A percentile compares a stretch with the other conserved stretches of the same genome.
These are phyloP conservation scores for Thaumetopoea pityocampa DNA, from an alignment of 1,140 invertebrate species.

Conservation along the genomic window DNA sequence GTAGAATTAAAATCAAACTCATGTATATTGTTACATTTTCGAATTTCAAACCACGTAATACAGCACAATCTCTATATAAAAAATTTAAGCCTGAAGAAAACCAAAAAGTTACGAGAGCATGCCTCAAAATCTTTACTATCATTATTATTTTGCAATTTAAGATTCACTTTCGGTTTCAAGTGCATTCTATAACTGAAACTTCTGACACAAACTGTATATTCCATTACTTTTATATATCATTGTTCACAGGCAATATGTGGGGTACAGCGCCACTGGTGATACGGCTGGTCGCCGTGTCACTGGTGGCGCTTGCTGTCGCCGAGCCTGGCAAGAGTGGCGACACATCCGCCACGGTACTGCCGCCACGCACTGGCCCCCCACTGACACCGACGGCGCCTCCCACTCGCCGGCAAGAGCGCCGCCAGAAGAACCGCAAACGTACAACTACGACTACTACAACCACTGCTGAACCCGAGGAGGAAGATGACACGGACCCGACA, in stretches of 20 bases:
- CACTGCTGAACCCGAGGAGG: constrained; percentile 39
- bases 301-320: constrained; percentile 59
- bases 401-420: constrained; percentile 22
- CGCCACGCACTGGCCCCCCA: constrained; percentile 16
- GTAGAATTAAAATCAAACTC: no score
- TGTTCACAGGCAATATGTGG: constrained; percentile 49
- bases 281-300: constrained; percentile 52
- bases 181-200: not conserved
- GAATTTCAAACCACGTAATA: no score
- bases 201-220: no score
- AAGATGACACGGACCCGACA: constrained; percentile 38
- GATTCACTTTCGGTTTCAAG: not conserved
- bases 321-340: constrained; percentile 32
- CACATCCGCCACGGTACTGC: constrained; percentile 16
- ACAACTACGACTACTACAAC: constrained; percentile 56
- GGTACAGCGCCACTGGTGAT: constrained; percentile 60
- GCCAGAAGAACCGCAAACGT: constrained; percentile 40
- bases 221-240: constrained; percentile 10
- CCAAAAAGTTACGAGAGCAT: no score
- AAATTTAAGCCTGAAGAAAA: no score
- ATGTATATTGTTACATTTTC: no score
- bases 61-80: no score
- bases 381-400: constrained; percentile 6
- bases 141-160: no score
- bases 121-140: no score